phyloP scores from a whole-genome alignment of 2,113 vertebrate genomes.

The Psittacara wagleri region DNA sequence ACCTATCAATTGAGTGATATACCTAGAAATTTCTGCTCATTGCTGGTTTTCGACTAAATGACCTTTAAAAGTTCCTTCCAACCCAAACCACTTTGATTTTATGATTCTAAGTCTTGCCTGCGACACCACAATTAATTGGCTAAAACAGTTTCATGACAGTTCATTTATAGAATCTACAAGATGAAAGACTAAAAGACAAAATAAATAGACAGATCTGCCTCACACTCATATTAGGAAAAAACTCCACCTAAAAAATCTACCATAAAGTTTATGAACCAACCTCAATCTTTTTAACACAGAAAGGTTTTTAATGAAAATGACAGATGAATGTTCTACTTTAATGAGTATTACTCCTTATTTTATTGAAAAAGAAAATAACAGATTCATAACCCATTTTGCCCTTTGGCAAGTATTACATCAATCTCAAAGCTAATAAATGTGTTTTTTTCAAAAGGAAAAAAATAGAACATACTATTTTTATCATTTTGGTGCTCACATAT shows the following conservation, averaged over 20 bases:
- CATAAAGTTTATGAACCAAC: background rate
- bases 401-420: background rate
- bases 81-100: background rate
- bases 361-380: background rate
- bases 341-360: background rate
- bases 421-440: background rate
- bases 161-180: background rate
- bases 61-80: background rate
- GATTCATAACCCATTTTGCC: background rate
- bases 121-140: background rate
- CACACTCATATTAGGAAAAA: background rate
- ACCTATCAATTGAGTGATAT: background rate
- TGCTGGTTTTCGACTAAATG: background rate
- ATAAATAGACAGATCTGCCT: background rate
- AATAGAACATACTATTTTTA: background rate
- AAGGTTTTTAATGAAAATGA: background rate
- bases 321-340: background rate
- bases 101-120: background rate
- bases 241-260: background rate
- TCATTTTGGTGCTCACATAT: background rate
- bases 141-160: background rate
- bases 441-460: background rate
- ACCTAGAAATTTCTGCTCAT: background rate
- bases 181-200: rapidly evolving
- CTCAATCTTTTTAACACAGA: background rate